A percentile compares a stretch with the other conserved stretches of the same genome.
phyloP scores from a whole-genome alignment of 2,113 vertebrate species.

The Cyphomyrus discorhynchus region DNA sequence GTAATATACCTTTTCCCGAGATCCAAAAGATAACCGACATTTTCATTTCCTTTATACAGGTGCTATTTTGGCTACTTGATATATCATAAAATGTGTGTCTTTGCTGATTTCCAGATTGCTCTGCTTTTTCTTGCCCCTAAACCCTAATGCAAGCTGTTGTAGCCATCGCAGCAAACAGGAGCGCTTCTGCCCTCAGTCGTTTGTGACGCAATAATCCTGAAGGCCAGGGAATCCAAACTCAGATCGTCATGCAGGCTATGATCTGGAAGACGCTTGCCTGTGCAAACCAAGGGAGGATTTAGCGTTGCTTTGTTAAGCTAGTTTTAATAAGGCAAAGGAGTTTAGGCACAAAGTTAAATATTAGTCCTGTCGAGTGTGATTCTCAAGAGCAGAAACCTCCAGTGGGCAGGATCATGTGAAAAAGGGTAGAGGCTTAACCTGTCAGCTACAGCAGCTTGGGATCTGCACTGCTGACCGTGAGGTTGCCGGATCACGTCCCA shows the following conservation, averaged over 20 bases:
- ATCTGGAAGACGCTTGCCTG: background rate
- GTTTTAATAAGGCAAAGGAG: background rate
- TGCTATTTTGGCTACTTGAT: background rate
- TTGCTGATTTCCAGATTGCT: background rate
- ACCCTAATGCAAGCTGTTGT: background rate
- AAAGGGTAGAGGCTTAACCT: background rate
- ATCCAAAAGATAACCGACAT: background rate
- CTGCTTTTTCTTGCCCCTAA: background rate
- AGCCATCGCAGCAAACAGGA: too few species aligned
- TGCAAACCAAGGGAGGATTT: background rate
- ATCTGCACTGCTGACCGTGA: background rate
- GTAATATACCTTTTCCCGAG: background rate
- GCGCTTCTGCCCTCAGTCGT: background rate
- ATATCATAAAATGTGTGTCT: background rate
- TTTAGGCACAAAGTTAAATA: conserved; percentile 5
- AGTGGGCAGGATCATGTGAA: background rate
- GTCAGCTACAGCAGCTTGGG: background rate
- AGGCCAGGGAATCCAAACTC: background rate
- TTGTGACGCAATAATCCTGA: conserved; percentile 1
- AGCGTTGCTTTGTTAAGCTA: background rate
- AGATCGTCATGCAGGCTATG: background rate
- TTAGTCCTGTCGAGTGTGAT: background rate
- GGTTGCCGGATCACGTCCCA: background rate
- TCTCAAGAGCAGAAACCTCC: background rate
- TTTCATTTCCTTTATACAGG: background rate